These are phyloP conservation scores for Crocidura indochinensis DNA, from an alignment of 2,797 vertebrate genomes.

Conservation along the genomic window DNA sequence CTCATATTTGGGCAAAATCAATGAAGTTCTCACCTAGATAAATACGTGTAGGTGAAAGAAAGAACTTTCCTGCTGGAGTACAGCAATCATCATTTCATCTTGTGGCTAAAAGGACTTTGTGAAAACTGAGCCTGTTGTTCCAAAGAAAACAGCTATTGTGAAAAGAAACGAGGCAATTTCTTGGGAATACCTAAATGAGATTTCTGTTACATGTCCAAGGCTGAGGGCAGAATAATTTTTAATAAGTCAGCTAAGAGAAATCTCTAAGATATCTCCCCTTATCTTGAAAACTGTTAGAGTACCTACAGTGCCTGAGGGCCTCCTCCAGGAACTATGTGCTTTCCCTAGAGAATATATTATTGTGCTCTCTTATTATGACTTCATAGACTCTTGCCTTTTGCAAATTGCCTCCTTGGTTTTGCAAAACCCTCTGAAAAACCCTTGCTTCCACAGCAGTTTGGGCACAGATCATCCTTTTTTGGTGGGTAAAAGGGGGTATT, in stretches of 20 bases:
- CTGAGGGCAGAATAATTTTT: background rate
- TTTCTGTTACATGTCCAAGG: background rate
- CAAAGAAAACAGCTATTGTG: background rate
- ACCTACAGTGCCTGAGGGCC: conserved; percentile 16
- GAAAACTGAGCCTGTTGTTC: conserved; percentile 20
- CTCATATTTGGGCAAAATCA: conserved; percentile 43
- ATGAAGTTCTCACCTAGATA: conserved; percentile 21
- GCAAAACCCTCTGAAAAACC: conserved; percentile 50
- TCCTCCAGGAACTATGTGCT: conserved; percentile 53
- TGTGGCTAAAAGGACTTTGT: conserved; percentile 1
- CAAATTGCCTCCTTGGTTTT: conserved; percentile 26
- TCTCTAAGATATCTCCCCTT: conserved; percentile 8
- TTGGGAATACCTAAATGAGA: background rate
- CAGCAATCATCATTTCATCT: background rate
- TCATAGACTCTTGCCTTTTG: conserved; percentile 31
- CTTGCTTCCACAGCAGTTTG: conserved; percentile 2
- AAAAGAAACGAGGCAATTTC: conserved; percentile 47
- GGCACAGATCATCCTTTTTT: conserved; percentile 12
- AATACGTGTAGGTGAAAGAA: conserved; percentile 1
- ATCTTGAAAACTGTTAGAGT: background rate
- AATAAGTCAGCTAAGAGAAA: background rate
- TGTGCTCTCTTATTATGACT: conserved; percentile 21
- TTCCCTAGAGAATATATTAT: conserved; percentile 51
- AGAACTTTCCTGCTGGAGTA: background rate
- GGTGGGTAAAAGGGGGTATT: background rate